Evolutionary conservation across 2,113 vertebrate species (phyloP).

Genomic region (Archilochus colubris): DNA sequence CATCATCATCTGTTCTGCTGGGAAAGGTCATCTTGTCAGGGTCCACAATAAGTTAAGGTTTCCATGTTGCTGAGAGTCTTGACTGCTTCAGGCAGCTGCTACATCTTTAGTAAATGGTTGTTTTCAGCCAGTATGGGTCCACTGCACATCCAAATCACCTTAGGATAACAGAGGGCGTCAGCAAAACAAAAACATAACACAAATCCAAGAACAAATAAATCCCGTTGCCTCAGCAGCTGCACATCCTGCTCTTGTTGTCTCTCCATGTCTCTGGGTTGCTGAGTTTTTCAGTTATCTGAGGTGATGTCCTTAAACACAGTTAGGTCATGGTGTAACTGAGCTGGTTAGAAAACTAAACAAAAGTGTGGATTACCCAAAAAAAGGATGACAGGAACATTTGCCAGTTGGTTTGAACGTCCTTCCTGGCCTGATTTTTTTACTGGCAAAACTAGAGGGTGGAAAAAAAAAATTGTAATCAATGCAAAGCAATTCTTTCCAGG

Average conservation of each 20-base stretch:
- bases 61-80: neutral
- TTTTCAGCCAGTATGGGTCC: accelerated
- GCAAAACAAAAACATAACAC: too few relatives aligned
- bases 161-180: too few relatives aligned
- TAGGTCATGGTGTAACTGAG: neutral
- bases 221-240: neutral
- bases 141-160: neutral
- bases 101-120: accelerated
- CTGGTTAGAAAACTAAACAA: neutral
- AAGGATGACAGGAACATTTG: too few relatives aligned
- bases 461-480: neutral
- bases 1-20: neutral
- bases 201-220: too few relatives aligned
- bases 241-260: neutral
- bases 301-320: neutral
- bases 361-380: too few relatives aligned
- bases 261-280: neutral
- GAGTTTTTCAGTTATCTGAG: neutral
- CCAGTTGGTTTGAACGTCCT: neutral
- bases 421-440: neutral
- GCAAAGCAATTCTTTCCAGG: neutral
- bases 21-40: neutral
- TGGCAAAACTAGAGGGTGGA: neutral
- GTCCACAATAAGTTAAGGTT: neutral
- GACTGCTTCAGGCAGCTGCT: neutral